Evolutionary conservation across 2,113 vertebrate species (phyloP), one percentile per base, ranked within the genome.

Genomic region (Peromyscus leucopus): DNA sequence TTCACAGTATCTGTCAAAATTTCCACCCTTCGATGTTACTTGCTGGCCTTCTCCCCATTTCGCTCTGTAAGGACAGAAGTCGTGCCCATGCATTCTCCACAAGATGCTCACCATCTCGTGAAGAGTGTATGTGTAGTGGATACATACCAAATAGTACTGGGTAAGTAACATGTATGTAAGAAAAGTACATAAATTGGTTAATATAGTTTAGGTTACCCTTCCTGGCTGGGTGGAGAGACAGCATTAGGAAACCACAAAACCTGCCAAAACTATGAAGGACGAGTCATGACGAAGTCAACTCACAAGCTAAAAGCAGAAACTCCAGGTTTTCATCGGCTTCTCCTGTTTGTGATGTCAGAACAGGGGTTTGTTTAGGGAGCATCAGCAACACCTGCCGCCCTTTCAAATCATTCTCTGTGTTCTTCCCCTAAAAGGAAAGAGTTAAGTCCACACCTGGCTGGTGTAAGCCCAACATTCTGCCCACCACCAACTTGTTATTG

Each of bases 281-380:
- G 51, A 72, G 8, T 48, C 46, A 59, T 92, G 13, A 28, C 31
- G 6, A 93, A 95, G 84, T 91, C 13, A 31, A 72, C 36, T 91
- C 75, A 89, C 36, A 94, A 93, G 46, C 57, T 79, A 57, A 94
- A 93, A 90, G 72, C 65, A 95, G 92, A 94, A 95, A 51, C 5
- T 69, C 31, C 36, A 74, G 79, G 90, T 89, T 96, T 57, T 69
- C 72, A 8, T 74, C 82, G 59, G 42, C 90, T 96, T 96, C 46
- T 93, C 75, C 42, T 59, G 65, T 91, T 95, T 91, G 26, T 89
- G 2, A 82, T 59, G 9, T 31, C 57, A 95, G 84, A 89, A 94
- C 24, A 22, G 57, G 78, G 78, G 82, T 76, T 85, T 97, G 80
- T 91, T 97, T 93, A 26, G 89, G 72, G 48, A 83, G 36, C 65